Evolutionary conservation across 2,797 vertebrate genomes (phyloP).

Genomic region (Synanceia verrucosa): DNA sequence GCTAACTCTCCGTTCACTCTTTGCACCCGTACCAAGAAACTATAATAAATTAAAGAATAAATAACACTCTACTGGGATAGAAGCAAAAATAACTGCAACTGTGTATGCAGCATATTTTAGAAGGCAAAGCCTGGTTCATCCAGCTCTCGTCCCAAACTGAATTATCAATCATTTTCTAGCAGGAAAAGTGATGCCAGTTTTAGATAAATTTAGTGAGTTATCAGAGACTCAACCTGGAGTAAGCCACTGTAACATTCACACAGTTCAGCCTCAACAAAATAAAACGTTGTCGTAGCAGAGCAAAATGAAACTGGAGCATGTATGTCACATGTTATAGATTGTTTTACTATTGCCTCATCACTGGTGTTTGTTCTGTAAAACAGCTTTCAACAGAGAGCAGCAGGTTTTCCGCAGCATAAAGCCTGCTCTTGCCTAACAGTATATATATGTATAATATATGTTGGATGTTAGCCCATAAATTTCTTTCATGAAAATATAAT

Average conservation of each 20-base stretch:
- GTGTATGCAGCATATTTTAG: conserved; percentile 10
- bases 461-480: background rate
- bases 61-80: conserved; percentile 9
- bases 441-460: background rate
- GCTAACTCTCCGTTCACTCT: conserved; percentile 4
- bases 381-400: conserved; percentile 16
- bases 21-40: conserved; percentile 51
- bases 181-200: conserved; percentile 22
- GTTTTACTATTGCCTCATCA: conserved; percentile 9
- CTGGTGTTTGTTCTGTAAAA: conserved; percentile 31
- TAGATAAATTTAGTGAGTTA: no score
- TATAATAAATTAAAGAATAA: conserved; percentile 47
- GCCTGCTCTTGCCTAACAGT: background rate
- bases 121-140: conserved; percentile 10
- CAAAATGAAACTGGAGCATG: conserved; percentile 16
- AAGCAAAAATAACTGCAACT: conserved; percentile 30
- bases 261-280: conserved; percentile 12
- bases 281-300: conserved; percentile 15
- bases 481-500: background rate
- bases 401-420: conserved; percentile 13
- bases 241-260: conserved; percentile 5
- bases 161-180: background rate
- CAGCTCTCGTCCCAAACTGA: conserved; percentile 7
- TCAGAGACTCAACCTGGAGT: no score
- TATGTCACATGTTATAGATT: background rate